Base-by-base conservation (phyloP, 2,888 invertebrate genomes). In the Boloria euphrosyne region DNA sequence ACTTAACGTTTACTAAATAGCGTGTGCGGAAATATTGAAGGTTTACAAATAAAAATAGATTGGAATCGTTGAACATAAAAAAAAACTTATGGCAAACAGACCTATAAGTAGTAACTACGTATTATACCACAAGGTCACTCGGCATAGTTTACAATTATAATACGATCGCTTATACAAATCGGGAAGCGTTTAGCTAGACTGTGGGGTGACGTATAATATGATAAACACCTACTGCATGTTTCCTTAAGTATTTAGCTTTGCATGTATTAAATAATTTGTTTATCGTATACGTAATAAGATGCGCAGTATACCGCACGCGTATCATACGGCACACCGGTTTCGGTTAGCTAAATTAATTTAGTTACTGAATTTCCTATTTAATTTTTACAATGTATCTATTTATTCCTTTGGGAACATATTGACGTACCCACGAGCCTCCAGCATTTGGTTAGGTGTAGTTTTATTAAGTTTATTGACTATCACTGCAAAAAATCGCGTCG, bases 91-190 rank as follows among this genome's bases (percentile, higher is more conserved):
- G 58, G 55, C 54, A 67, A 62, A 67, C 50, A 64, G 31, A 58
- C 52, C 46, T 57, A 60, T 49, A 16, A 65, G 57, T 51, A 49
- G 62, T 59, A 67, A 65, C 63, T 70, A 52, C 67, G 70, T 71
- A 69, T 71, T n/a, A 68, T 61, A 59, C 51, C 17, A 74, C 86
- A 89, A 89, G 89, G 89, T 71, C 83, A 64, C 58, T 55, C 62
- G 63, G 47, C 68, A 72, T 73, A 76, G 67, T 69, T 70, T 71
- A 73, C 72, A 69, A 73, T 71, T 72, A 72, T 72, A 69, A 72
- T 44, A 76, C 74, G 68, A 78, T 83, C 84, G 82, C 82, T 79
- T 86, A 84, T 80, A 85, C 87, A 80, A 78, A 86, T 77, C 80
- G 86, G 89, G 89, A 89, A 89, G 87, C 87, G 73, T 73, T 76